phyloP scores from a whole-genome alignment of 2,888 invertebrate genomes.

The Lasioglossum malachurum region DNA sequence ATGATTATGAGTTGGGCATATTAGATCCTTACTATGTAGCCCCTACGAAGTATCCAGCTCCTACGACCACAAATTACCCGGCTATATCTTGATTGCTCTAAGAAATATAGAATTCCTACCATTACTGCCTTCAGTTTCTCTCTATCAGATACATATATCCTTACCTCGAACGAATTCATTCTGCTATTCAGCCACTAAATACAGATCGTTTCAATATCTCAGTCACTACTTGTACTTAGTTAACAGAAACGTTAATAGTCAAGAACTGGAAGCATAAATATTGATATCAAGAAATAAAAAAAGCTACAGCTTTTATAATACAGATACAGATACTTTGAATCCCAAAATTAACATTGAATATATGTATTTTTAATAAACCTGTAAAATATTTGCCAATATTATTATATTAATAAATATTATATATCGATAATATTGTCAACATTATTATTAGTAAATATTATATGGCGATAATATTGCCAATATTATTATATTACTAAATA shows the following conservation, averaged over 20 bases:
- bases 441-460: no score
- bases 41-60: slow-evolving; percentile 65
- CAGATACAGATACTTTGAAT: background rate
- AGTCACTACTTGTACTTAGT: background rate
- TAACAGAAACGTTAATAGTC: background rate
- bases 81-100: slow-evolving; percentile 79
- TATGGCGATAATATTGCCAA: no score
- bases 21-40: slow-evolving; percentile 77
- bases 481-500: background rate
- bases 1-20: slow-evolving; percentile 83
- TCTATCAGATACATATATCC: slow-evolving; percentile 10
- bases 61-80: slow-evolving; percentile 77
- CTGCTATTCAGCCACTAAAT: background rate
- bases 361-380: no score
- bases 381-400: background rate
- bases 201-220: background rate
- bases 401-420: background rate
- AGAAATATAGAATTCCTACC: slow-evolving; percentile 56
- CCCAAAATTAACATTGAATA: no score
- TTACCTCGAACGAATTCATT: background rate
- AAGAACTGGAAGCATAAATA: background rate
- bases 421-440: background rate
- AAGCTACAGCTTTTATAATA: background rate
- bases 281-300: background rate
- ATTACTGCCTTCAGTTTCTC: slow-evolving; percentile 45